A percentile compares a stretch with the other conserved stretches of the same genome.
Conservation (phyloP, 92 coral and sea anemone species). For the Scolanthus callimorphus region DNA sequence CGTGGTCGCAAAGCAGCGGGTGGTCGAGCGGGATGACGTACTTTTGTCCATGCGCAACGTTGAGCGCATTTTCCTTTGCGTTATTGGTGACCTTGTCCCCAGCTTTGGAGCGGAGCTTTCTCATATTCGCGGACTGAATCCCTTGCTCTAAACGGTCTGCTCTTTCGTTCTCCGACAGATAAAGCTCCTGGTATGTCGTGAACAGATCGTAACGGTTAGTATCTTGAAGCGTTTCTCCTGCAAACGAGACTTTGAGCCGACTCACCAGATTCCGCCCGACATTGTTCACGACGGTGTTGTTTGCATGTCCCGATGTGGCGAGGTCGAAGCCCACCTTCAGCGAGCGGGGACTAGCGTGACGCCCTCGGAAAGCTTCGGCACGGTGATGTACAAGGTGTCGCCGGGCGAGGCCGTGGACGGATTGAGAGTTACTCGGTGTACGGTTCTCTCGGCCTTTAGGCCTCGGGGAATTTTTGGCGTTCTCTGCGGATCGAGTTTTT, state of each 20-base stretch:
- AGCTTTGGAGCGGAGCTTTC: constrained; percentile 8
- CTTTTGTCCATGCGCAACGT: constrained; percentile 1
- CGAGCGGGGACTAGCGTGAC: constrained; percentile 9
- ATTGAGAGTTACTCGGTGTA: constrained; percentile 9
- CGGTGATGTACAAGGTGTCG: constrained; percentile 4
- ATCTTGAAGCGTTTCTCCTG: constrained; percentile 32
- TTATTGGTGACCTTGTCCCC: constrained; percentile 17
- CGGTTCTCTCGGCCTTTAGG: constrained; percentile 13
- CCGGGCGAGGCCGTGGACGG: constrained; percentile 5
- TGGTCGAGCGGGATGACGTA: constrained; percentile 26
- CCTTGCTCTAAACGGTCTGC: constrained; percentile 7
- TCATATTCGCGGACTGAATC: constrained; percentile 2
- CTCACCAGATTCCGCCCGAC: constrained; percentile 30
- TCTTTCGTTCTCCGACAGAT: background rate
- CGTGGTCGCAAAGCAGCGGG: constrained; percentile 21
- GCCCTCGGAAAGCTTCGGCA: constrained; percentile 20
- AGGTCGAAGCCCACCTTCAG: constrained; percentile 7
- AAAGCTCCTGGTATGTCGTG: constrained; percentile 13
- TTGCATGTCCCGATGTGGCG: constrained; percentile 11
- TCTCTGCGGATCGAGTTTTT: constrained; percentile 5
- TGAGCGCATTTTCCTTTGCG: constrained; percentile 9
- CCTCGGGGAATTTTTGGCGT: background rate
- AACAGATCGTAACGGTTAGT: constrained; percentile 14
- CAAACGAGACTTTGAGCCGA: constrained; percentile 14
- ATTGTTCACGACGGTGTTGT: constrained; percentile 29